Base-by-base conservation (phyloP, 2,113 vertebrate genomes). In the Oncorhynchus kisutch region DNA sequence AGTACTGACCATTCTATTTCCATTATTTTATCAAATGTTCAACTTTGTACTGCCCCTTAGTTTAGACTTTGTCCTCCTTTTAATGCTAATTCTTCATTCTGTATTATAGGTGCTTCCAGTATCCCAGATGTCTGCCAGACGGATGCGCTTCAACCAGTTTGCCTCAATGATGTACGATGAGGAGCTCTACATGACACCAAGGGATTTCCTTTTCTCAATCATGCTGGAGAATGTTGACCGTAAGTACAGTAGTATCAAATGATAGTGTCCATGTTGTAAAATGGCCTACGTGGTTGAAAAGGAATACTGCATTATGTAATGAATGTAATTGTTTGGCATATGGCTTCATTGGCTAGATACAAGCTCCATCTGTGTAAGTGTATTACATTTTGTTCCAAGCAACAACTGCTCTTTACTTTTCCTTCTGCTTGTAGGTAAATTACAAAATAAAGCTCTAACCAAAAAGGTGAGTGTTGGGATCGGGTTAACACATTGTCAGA, bases 141-240 rank as follows among this genome's bases (percentile, higher is more conserved):
- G 54, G 75, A 0, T 77, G 0, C 95, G 96, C 31, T 99, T 99
- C 86, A 91, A 85, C 94, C 94, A 95, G 87, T 99, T 98, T 78
- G 96, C 97, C 6, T 98, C 98, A 0, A 20, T 97, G 84, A 83
- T 94, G 27, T 95, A 96, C 59, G 93, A 96, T 7, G 87, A 94
- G 54, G 97, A 99, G 77, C 86, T 92, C 80, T 99, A 97, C 84
- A 99, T 99, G 97, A 99, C 97, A 48, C 97, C 98, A 0, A 94
- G 97, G 81, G 97, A 99, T 90, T 99, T 99, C 91, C 92, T 99
- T 54, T 97, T 93, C 84, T 98, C 98, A 7, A 92, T 98, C 3
- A 94, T 97, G 93, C 94, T 99, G 86, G 97, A 98, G 80, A 88
- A 94, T 5, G 89, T 96, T 3, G 94, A 96, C 78, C 92, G 98